Evolutionary conservation across 2,113 vertebrate genomes (phyloP).

Genomic region (Carassius gibelio): DNA sequence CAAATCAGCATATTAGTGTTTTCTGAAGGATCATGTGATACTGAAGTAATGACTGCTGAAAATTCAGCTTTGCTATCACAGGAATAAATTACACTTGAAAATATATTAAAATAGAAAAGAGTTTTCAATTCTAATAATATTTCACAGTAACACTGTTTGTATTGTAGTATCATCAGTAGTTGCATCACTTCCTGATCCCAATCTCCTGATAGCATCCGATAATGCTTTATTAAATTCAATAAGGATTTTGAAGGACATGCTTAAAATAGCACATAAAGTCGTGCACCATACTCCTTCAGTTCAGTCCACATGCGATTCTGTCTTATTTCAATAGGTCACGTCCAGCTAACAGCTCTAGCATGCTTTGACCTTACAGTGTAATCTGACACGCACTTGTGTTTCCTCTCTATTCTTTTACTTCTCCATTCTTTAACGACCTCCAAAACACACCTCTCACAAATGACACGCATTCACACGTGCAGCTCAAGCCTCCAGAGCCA

Average conservation of each 20-base stretch:
- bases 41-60: too few relatives aligned
- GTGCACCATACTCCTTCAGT: not conserved
- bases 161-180: too few relatives aligned
- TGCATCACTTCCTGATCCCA: not conserved
- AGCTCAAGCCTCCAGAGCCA: slow-evolving; percentile 53
- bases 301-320: not conserved
- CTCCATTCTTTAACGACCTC: not conserved
- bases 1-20: too few relatives aligned
- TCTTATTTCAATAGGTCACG: slow-evolving; percentile 1
- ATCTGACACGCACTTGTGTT: not conserved
- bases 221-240: not conserved
- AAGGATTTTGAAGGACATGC: slow-evolving; percentile 4
- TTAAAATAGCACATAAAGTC: not conserved
- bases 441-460: not conserved
- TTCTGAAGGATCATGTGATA: too few relatives aligned
- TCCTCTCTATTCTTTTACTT: not conserved
- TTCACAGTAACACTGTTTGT: too few relatives aligned
- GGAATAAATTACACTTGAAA: too few relatives aligned
- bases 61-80: too few relatives aligned
- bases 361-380: not conserved
- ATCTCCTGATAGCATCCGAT: not conserved
- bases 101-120: too few relatives aligned
- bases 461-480: not conserved
- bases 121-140: too few relatives aligned
- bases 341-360: not conserved